These are phyloP conservation scores for Pseudotriccus pelzelni DNA, from an alignment of 2,797 vertebrate species.

Conservation along the genomic window DNA sequence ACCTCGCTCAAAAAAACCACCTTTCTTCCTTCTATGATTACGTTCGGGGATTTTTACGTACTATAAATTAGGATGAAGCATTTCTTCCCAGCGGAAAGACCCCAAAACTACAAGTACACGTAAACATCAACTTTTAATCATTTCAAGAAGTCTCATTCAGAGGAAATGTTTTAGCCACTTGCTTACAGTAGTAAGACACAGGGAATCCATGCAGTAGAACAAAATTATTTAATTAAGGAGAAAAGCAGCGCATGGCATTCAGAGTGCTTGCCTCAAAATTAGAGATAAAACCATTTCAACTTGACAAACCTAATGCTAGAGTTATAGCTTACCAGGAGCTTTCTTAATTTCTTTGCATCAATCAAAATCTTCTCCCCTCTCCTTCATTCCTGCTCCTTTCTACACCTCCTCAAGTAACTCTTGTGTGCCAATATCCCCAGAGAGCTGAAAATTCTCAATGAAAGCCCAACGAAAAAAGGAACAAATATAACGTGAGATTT, in stretches of 20 bases:
- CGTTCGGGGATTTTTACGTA: background rate
- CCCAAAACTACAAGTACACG: background rate
- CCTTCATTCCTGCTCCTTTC: background rate
- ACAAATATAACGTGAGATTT: background rate
- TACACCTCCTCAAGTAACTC: background rate
- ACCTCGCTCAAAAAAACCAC: background rate
- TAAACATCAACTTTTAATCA: background rate
- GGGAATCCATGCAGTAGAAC: background rate
- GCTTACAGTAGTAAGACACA: background rate
- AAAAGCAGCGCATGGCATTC: background rate
- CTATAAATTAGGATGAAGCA: background rate
- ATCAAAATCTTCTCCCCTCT: background rate
- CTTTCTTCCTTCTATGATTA: background rate
- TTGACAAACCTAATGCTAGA: background rate
- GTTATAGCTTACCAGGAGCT: background rate
- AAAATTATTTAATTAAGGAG: background rate
- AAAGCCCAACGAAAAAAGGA: background rate
- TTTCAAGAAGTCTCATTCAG: background rate
- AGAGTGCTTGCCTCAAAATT: background rate
- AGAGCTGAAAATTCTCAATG: background rate
- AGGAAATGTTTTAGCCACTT: background rate
- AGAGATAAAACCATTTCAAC: background rate
- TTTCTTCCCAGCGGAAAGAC: slow-evolving; percentile 10
- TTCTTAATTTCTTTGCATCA: background rate
- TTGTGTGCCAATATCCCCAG: background rate